phyloP scores from a whole-genome alignment of 2,888 invertebrate species.

The Rhogogaster chlorosoma region DNA sequence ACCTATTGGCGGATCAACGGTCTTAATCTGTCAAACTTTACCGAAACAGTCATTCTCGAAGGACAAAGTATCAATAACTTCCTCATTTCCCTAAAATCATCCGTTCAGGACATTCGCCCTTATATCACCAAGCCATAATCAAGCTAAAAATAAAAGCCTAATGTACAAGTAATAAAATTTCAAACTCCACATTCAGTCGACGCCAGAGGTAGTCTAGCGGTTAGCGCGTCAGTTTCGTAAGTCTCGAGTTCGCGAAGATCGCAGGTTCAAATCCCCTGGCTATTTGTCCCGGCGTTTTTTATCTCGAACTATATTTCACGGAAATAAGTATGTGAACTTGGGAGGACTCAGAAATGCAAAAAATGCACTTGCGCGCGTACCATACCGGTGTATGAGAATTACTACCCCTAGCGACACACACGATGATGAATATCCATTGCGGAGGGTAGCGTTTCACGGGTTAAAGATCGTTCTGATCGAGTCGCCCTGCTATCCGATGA shows the following conservation, averaged over 20 bases:
- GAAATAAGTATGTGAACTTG: neutral
- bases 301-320: neutral
- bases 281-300: neutral
- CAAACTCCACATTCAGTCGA: neutral
- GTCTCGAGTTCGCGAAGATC: conserved; percentile 19
- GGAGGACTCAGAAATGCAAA: neutral
- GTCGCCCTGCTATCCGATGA: conserved; percentile 61
- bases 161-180: neutral
- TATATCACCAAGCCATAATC: neutral
- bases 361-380: neutral
- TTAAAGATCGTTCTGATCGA: conserved; percentile 64
- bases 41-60: neutral
- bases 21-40: neutral
- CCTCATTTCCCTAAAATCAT: neutral
- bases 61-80: neutral
- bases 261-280: conserved; percentile 61
- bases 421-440: conserved; percentile 70
- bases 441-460: conserved; percentile 59
- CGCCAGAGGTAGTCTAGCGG: conserved; percentile 59
- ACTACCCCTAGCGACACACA: conserved; percentile 47
- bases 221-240: conserved; percentile 54
- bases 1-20: neutral
- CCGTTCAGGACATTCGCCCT: neutral
- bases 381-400: neutral
- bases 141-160: neutral